Evolutionary conservation across 2,888 invertebrate species (phyloP).

Genomic region (Troilus luridus): DNA sequence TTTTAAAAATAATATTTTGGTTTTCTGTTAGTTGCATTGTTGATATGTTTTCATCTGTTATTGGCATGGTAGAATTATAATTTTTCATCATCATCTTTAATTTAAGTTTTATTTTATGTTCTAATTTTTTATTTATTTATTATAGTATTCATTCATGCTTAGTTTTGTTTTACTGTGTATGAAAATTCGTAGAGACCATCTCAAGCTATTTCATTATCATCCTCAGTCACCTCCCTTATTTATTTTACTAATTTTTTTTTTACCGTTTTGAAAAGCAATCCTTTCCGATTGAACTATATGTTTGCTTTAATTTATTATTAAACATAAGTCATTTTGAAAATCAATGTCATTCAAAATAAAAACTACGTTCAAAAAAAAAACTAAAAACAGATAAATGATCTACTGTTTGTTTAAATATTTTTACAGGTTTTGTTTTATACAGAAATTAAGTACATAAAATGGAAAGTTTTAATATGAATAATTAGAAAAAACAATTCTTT

Average conservation of each 20-base stretch:
- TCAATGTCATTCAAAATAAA: neutral
- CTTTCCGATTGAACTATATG: neutral
- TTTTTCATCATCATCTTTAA: neutral
- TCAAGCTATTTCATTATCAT: slow-evolving; percentile 29
- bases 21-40: neutral
- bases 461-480: neutral
- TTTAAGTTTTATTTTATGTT: slow-evolving; percentile 22
- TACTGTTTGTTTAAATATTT: neutral
- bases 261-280: slow-evolving; percentile 4
- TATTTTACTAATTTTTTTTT: neutral
- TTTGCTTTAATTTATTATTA: neutral
- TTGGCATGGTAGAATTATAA: neutral
- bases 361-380: neutral
- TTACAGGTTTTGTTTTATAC: neutral
- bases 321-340: slow-evolving; percentile 20
- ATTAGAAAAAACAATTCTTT: neutral
- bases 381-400: neutral
- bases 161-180: slow-evolving; percentile 28
- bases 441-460: neutral
- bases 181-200: neutral
- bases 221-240: slow-evolving; percentile 1
- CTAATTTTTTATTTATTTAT: neutral
- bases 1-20: neutral
- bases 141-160: slow-evolving; percentile 7
- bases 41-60: slow-evolving; percentile 11